phyloP scores from a whole-genome alignment of 2,113 vertebrate species.

The Stercorarius parasiticus region DNA sequence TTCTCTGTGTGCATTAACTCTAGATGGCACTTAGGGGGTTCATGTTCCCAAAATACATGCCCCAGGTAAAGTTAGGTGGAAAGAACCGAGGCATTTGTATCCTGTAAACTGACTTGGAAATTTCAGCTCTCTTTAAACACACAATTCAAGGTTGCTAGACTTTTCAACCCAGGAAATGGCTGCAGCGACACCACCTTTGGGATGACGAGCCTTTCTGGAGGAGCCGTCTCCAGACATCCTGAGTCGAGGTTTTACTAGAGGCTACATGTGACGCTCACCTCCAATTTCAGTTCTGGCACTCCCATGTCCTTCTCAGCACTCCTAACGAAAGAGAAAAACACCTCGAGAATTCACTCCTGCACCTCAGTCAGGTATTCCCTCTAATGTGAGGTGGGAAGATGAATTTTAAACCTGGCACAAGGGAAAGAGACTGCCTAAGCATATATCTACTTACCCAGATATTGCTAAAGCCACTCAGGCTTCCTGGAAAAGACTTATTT shows the following conservation, averaged over 20 bases:
- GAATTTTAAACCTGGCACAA: background rate
- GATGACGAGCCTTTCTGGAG: background rate
- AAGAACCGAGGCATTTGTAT: background rate
- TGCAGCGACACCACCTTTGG: background rate
- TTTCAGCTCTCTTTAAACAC: background rate
- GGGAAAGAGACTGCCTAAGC: background rate
- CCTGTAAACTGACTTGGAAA: background rate
- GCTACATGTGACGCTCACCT: background rate
- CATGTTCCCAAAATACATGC: background rate
- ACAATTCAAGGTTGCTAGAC: background rate
- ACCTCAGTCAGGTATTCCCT: background rate
- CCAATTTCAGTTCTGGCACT: background rate
- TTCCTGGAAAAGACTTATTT: slow-evolving; percentile 56
- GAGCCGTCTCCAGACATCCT: background rate
- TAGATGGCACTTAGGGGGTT: background rate
- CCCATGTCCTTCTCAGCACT: background rate
- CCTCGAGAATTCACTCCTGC: background rate
- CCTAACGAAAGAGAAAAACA: background rate
- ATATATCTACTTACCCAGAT: background rate
- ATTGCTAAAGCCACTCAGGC: background rate
- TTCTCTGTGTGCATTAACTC: background rate
- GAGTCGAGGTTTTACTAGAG: background rate
- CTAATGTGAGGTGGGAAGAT: background rate
- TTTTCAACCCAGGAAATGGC: background rate
- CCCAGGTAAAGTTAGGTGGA: background rate